A percentile compares a stretch with the other conserved stretches of the same genome.
Evolutionary conservation across 1,140 invertebrate species (phyloP).

Genomic region (Hylaeus volcanicus): DNA sequence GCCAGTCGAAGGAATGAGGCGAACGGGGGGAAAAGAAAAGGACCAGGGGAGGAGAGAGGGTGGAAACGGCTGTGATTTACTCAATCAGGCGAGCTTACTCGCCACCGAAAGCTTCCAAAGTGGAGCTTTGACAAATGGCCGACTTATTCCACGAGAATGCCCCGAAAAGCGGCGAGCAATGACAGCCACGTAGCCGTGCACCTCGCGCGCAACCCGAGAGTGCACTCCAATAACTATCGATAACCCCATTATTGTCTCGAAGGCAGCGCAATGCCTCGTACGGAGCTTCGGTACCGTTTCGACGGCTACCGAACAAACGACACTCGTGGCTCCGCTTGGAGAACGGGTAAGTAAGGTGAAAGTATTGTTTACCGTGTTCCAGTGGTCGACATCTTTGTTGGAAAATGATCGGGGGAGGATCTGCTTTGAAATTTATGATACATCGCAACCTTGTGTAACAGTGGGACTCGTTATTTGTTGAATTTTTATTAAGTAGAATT

Average conservation of each 20-base stretch:
- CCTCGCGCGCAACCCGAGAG: conserved; percentile 7
- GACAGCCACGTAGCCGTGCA: not conserved
- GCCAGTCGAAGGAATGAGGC: not conserved
- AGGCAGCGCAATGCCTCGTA: conserved; percentile 8
- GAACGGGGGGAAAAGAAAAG: not conserved
- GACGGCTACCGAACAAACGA: conserved; percentile 25
- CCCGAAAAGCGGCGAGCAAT: conserved; percentile 2
- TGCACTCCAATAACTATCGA: conserved; percentile 52
- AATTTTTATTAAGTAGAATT: no score
- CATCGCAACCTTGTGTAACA: no score
- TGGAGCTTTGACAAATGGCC: conserved; percentile 48
- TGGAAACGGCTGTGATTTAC: conserved; percentile 47
- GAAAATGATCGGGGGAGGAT: no score
- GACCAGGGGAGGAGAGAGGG: not conserved
- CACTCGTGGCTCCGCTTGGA: not conserved
- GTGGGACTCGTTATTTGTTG: no score
- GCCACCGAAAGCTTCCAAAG: conserved; percentile 22
- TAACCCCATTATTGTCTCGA: conserved; percentile 40
- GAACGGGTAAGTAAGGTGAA: no score
- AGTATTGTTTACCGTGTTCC: no score
- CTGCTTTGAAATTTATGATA: no score
- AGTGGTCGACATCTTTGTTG: no score
- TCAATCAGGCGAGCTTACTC: conserved; percentile 49
- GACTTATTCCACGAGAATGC: conserved; percentile 44
- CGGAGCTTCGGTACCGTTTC: conserved; percentile 3